Percentiles rank a stretch among this genome's conserved stretches.
phyloP scores from a whole-genome alignment of 2,888 invertebrate genomes.

The Nemotelus nigrinus region DNA sequence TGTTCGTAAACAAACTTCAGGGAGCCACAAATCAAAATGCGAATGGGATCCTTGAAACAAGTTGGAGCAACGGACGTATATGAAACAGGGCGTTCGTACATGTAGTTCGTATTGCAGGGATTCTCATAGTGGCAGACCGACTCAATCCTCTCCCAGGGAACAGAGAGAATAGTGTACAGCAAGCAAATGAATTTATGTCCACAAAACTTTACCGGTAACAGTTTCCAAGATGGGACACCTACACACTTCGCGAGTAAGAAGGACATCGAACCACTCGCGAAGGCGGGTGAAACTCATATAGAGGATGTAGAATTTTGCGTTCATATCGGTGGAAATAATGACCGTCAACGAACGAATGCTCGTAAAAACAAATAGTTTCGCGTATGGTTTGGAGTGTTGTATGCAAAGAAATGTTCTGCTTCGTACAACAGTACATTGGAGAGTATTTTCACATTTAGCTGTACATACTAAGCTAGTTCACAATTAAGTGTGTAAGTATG shows the following conservation, averaged over 20 bases:
- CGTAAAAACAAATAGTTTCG: not conserved
- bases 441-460: not conserved
- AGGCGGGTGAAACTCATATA: not conserved
- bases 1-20: slow-evolving; percentile 45
- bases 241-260: slow-evolving; percentile 1
- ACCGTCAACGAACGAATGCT: not conserved
- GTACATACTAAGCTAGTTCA: not conserved
- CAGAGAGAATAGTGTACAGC: slow-evolving; percentile 29
- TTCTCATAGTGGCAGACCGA: not conserved
- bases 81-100: not conserved
- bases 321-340: not conserved
- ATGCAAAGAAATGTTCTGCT: not conserved
- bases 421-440: not conserved
- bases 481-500: too few species aligned
- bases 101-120: not conserved
- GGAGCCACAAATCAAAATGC: slow-evolving; percentile 50
- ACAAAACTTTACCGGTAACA: slow-evolving; percentile 49
- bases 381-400: not conserved
- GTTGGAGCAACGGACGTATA: slow-evolving; percentile 1
- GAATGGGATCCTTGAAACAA: slow-evolving; percentile 36
- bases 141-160: slow-evolving; percentile 14
- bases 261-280: not conserved
- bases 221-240: slow-evolving; percentile 46
- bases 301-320: not conserved
- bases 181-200: slow-evolving; percentile 50